These are phyloP conservation scores for Cinara cedri DNA, from an alignment of 2,888 invertebrate species.

Conservation along the genomic window DNA sequence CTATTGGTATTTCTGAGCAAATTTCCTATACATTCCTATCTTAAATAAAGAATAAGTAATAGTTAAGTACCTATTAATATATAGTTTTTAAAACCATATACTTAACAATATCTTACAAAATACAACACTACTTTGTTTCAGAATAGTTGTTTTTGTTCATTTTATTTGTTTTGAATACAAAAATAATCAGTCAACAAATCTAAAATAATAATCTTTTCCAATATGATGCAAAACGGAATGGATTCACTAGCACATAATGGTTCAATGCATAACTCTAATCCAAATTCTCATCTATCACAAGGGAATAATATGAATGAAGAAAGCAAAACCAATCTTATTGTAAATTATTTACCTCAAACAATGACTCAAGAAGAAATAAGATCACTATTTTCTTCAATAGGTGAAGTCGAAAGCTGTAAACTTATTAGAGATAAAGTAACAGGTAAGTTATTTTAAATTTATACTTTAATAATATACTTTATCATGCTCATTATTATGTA, in stretches of 20 bases:
- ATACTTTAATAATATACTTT: too few species aligned
- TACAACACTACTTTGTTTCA: constrained; percentile 34
- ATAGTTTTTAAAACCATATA: too few species aligned
- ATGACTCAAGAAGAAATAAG: constrained; percentile 99
- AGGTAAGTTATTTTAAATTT: constrained; percentile 67
- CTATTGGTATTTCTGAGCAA: too few species aligned
- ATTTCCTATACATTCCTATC: too few species aligned
- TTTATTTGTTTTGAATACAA: constrained; percentile 45
- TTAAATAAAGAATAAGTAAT: too few species aligned
- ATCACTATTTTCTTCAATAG: constrained; percentile 96
- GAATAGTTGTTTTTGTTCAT: constrained; percentile 38
- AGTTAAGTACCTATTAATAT: too few species aligned
- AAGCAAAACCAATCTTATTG: constrained; percentile 98
- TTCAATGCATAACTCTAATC: constrained; percentile 63
- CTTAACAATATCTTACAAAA: neutral
- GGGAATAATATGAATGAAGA: constrained; percentile 74
- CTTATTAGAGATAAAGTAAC: constrained; percentile 98
- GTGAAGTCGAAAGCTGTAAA: constrained; percentile 99
- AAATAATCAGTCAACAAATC: constrained; percentile 21
- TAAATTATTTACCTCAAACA: constrained; percentile 98
- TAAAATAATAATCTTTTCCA: constrained; percentile 29
- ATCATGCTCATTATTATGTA: too few species aligned
- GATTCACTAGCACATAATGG: constrained; percentile 85
- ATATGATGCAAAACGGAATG: constrained; percentile 83
- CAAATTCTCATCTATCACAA: constrained; percentile 63